Evolutionary conservation across 2,797 vertebrate genomes (phyloP).

Genomic region (Takifugu ocellatus): DNA sequence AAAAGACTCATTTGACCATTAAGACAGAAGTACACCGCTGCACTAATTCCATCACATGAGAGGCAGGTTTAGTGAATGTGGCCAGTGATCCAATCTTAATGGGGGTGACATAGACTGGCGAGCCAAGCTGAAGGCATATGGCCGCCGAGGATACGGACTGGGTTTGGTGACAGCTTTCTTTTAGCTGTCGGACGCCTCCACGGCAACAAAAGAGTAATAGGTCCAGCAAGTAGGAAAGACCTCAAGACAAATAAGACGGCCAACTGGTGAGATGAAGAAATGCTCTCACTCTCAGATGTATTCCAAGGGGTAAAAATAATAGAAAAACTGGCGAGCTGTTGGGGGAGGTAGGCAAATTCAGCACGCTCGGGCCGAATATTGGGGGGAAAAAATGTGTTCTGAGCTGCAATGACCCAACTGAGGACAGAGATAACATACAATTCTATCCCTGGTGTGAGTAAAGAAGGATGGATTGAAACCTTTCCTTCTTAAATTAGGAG

Average conservation of each 20-base stretch:
- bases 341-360: constrained; percentile 60
- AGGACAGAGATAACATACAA: constrained; percentile 41
- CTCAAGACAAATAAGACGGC: constrained; percentile 47
- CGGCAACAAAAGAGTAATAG: constrained; percentile 39
- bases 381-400: constrained; percentile 29
- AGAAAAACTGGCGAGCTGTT: constrained; percentile 56
- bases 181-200: constrained; percentile 52
- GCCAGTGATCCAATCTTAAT: constrained; percentile 79
- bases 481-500: too few relatives aligned
- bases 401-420: constrained; percentile 31
- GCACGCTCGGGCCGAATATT: constrained; percentile 31
- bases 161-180: constrained; percentile 43
- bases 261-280: constrained; percentile 53
- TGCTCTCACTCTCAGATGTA: constrained; percentile 47
- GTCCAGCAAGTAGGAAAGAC: constrained; percentile 41
- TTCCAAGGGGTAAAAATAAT: constrained; percentile 59
- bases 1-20: constrained; percentile 37
- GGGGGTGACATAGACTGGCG: constrained; percentile 65
- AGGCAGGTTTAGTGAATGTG: constrained; percentile 61
- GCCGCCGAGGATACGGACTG: constrained; percentile 23
- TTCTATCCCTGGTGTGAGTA: constrained; percentile 23
- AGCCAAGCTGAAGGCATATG: constrained; percentile 42
- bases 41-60: constrained; percentile 67
- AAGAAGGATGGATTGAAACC: constrained; percentile 17
- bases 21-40: constrained; percentile 25